These are phyloP conservation scores for Amitus sp. DNA, from an alignment of 2,888 invertebrate genomes.

Conservation along the genomic window DNA sequence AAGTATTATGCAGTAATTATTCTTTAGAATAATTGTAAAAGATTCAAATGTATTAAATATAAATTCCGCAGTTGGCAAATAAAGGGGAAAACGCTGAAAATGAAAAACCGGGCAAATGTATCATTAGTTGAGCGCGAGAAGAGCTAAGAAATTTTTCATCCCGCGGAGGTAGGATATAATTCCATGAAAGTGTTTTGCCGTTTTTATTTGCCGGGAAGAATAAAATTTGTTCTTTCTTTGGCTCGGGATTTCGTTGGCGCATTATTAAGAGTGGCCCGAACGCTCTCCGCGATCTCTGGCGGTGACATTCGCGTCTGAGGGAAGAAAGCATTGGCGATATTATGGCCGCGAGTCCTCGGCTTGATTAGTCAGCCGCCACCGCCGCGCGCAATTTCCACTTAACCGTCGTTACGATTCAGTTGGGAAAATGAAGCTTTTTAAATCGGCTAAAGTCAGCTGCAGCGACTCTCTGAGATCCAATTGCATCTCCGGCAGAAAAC, in stretches of 20 bases:
- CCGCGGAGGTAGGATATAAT: too few relatives aligned
- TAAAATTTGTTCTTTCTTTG: slow-evolving; percentile 19
- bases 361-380: too few relatives aligned
- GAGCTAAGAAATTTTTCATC: too few relatives aligned
- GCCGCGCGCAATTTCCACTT: slow-evolving; percentile 22
- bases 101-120: too few relatives aligned
- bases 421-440: slow-evolving; percentile 23
- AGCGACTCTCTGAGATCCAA: slow-evolving; percentile 9
- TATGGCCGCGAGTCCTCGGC: slow-evolving; percentile 24
- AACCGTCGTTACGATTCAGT: slow-evolving; percentile 26
- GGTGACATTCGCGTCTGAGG: too few relatives aligned
- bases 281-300: too few relatives aligned
- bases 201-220: slow-evolving; percentile 13
- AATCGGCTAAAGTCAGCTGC: slow-evolving; percentile 10
- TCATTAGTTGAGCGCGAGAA: too few relatives aligned
- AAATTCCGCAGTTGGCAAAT: too few relatives aligned
- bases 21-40: too few relatives aligned
- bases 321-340: slow-evolving; percentile 6
- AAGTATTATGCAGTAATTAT: too few relatives aligned
- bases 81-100: too few relatives aligned
- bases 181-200: slow-evolving; percentile 16
- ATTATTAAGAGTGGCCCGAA: slow-evolving; percentile 18
- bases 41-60: too few relatives aligned
- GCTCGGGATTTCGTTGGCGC: slow-evolving; percentile 18
- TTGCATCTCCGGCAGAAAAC: slow-evolving; percentile 10